Base-by-base conservation (phyloP, 2,888 invertebrate genomes). In the Rhyacophila evoluta region DNA sequence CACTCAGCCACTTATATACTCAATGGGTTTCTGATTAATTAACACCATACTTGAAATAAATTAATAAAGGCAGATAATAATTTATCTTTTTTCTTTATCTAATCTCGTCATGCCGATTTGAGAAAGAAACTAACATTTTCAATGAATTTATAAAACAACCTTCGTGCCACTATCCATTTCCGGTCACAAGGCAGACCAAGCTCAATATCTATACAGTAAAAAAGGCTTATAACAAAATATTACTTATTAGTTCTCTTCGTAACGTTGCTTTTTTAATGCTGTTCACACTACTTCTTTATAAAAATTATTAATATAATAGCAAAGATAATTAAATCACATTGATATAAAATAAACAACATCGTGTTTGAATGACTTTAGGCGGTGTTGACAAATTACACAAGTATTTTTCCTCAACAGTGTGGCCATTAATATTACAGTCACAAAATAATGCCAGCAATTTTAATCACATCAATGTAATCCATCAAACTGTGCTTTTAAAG, bases 201-300 rank as follows among this genome's bases (percentile, higher is more conserved):
- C 70, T 28, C 78, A 78, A 74, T 72, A 78, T 74, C 70, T 78
- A 74, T 78, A 77, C 78, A 78, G 74, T 78, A 73, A 77, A 77
- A 77, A 77, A 73, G 36, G 29, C 78, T 78, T 78, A 78, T 78
- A 78, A 77, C 77, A 77, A 78, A 78, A 78, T 78, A 78, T 78
- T 77, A 41, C 77, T 36, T 72, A 36, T 77, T 76, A 72, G 28
- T 55, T 39, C 74, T 78, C 72, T 55, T 67, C 67, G 68, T 33
- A 77, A 55, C 67, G 33, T 8, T 72, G 72, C 33, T 19, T 72
- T 72, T 37, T 33, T 69, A 33, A 37, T 33, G 37, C 36, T 36
- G 37, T 36, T 5, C 72, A 72, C 37, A 37, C 37, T 36, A 12
- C 10, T 36, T 72, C 10, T 36, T 36, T 36, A 72, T 72, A 37